These are phyloP conservation scores for Pogonocichla stellata DNA, from an alignment of 2,113 vertebrate genomes.

Conservation along the genomic window DNA sequence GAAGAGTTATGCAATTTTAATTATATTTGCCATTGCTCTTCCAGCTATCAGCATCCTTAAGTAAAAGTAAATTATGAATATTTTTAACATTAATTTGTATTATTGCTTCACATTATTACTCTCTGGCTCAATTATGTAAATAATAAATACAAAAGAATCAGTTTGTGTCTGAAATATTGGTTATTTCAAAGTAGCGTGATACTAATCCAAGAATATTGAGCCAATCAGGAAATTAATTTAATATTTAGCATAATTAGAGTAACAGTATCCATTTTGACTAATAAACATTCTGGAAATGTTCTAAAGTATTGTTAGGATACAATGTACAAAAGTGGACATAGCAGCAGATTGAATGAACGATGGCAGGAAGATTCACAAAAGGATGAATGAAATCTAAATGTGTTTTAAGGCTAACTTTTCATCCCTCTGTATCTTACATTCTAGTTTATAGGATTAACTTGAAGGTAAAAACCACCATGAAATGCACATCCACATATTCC, in stretches of 20 bases:
- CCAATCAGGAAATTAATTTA: not conserved
- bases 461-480: not conserved
- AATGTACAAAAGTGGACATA: not conserved
- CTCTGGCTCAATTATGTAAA: not conserved
- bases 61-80: not conserved
- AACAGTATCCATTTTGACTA: not conserved
- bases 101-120: not conserved
- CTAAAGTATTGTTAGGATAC: not conserved
- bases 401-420: not conserved
- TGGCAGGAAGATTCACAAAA: not conserved
- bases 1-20: conserved; percentile 12
- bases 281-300: not conserved
- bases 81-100: not conserved
- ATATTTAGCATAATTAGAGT: not conserved
- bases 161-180: not conserved
- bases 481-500: not conserved
- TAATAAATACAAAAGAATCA: not conserved
- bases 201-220: not conserved
- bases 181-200: not conserved
- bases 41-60: not conserved
- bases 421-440: not conserved
- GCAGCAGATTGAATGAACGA: not conserved
- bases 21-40: not conserved
- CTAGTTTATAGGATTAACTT: not conserved
- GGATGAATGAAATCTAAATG: not conserved